Evolutionary conservation across 2,888 invertebrate species (phyloP), one percentile per base, ranked within the genome.

Genomic region (Drosophila anceps): DNA sequence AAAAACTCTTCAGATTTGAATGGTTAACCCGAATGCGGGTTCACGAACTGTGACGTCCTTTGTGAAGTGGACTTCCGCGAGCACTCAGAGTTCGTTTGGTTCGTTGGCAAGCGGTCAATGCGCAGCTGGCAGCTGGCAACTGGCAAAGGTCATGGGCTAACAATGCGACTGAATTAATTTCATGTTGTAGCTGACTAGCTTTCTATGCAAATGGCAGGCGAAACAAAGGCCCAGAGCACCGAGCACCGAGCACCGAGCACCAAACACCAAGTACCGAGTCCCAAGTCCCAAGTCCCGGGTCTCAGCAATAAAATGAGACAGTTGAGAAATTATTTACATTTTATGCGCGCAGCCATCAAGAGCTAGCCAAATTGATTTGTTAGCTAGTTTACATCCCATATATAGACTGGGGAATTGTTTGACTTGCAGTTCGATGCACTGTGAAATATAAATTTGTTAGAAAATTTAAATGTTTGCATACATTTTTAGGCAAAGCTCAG

Each of bases 311-410:
- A 74, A 78, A 66, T 69, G 63, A 65, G 66, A 81, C 59, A 58
- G 55, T 39, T 67, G 50, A 59, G 72, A 73, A 81, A 78, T 75
- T 79, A 81, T 89, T 89, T 84, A 84, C 89, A 84, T 84, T 87
- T 79, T 60, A 79, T 89, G 82, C 76, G 66, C 58, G 60, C 59
- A 60, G 58, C 24, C 24, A 24, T 24, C 24, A 24, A 24, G 24
- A 24, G 24, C 24, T 24, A 24, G 24, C 41, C 76, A 79, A 86
- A 82, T 81, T 81, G 79, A 86, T 83, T 81, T 81, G 81, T 58
- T 69, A 69, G 41, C 62, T 59, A 60, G 70, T 74, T 65, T 54
- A 6, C 33, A 15, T 24, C 35, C 10, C n/a, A 33, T 8, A 24
- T 37, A 53, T 24, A 35, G 46, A 60, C 59, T 39, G 9, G 53